Evolutionary conservation across 1,140 invertebrate genomes (phyloP), one percentile per base, ranked within the genome.

Genomic region (Cydia amplana): DNA sequence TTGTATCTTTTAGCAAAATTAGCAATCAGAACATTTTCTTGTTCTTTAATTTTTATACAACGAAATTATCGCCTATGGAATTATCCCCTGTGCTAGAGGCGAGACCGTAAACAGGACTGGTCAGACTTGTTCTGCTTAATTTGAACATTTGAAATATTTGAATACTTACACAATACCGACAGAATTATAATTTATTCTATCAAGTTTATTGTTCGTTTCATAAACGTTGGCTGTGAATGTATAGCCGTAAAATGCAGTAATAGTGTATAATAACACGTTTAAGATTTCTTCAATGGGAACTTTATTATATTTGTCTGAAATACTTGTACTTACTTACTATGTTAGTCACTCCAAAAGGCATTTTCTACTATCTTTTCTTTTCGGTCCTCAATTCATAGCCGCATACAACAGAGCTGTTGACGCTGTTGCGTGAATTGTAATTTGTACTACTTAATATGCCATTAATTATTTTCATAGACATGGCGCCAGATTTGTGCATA

Each of bases 131-230:
- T n/a, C 12, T 36, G 32, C 65, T 18, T 70, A 70, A 70, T 70
- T 70, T 70, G n/a, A 43, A 70, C 65, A 70, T 70, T 70, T 70
- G 36, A 43, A 43, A 70, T 36, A 70, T 70, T 70, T 70, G 36
- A 43, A 70, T 70, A 70, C 28, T 70, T 70, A 70, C 65, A 70
- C 65, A 70, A 70, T 70, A 43, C 16, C 20, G 14, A 20, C 16
- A 40, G 14, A 20, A 40, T 20, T 36, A 67, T 67, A 70, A 70
- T 70, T 70, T 70, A 70, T 70, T 70, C 65, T 20, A 70, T 70
- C 32, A 70, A 43, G 65, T 70, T 70, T 70, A 70, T 70, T 70
- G 6, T 70, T 70, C 65, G n/a, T 36, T 23, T 36, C 32, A 40
- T 65, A 65, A 36, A 67, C 25, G 2, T 25, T 65, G 12, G 4